Evolutionary conservation across 2,888 invertebrate genomes (phyloP), one percentile per base, ranked within the genome.

Genomic region (Nasonia oneida): DNA sequence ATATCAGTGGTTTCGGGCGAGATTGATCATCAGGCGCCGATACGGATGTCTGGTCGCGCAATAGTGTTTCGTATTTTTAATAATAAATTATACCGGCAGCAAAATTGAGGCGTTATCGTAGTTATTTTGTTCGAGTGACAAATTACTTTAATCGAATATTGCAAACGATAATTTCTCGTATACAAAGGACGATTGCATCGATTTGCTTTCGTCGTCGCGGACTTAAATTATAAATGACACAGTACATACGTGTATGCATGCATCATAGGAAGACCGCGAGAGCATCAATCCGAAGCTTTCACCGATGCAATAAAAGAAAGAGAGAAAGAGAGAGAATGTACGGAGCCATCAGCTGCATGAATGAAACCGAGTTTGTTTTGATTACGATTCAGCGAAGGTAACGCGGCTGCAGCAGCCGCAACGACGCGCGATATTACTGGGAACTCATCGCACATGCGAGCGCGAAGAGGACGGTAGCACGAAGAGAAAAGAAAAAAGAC

Each of bases 391-490:
- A 73, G 14, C n/a, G 42, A 23, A 73, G 73, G 73, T 42, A 39
- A 29, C 70, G 70, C 18, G 18, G 3, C 18, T 23, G 18, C 23
- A 64, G n/a, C 18, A 64, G 15, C 37, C 57, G 37, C n/a, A 18
- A 6, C 77, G n/a, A 37, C 47, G 67, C 47, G 33, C 47, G 29
- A 42, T 76, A 76, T 76, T 75, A 76, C 75, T 18, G 37, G 29
- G 78, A 78, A 67, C 15, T 47, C 64, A 64, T 77, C 23, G 5
- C n/a, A 42, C 33, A 29, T 50, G 2, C 15, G 29, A 67, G 50
- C n/a, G 50, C n/a, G 37, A 18, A 79, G 18, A 23, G 47, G 50
- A 47, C 8, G 12, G 14, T 39, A 39, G 42, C n/a, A 37, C 2
- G n/a, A 15, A 37, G 71, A 71, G 18, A 57, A 37, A 57, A 76